These are phyloP conservation scores for Pelochelys cantorii DNA, from an alignment of 2,797 vertebrate species.

Conservation along the genomic window DNA sequence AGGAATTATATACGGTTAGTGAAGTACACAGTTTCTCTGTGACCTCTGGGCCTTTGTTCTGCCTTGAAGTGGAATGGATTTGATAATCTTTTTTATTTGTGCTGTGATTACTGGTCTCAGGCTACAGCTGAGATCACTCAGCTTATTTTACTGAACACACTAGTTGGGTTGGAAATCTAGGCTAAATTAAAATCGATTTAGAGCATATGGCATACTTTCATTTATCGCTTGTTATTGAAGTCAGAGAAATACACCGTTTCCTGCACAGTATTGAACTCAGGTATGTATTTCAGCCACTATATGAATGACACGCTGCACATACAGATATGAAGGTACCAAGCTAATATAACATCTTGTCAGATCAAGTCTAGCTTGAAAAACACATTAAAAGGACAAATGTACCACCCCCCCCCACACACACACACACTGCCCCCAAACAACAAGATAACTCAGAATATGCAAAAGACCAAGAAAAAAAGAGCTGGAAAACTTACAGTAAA, in stretches of 20 bases:
- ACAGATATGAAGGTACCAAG: accelerated
- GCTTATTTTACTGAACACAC: background rate
- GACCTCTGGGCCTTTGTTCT: accelerated
- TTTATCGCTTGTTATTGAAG: background rate
- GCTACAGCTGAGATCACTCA: background rate
- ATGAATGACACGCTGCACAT: background rate
- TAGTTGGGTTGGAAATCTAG: background rate
- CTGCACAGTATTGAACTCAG: background rate
- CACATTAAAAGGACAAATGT: background rate
- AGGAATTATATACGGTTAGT: background rate
- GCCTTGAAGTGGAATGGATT: background rate
- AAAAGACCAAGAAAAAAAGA: background rate
- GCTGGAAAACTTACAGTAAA: accelerated
- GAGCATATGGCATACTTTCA: background rate
- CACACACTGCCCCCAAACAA: background rate
- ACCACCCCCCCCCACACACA: background rate
- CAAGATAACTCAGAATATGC: background rate
- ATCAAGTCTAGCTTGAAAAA: background rate
- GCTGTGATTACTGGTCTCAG: background rate
- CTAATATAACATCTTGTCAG: background rate
- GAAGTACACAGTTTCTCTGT: background rate
- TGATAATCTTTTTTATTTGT: background rate
- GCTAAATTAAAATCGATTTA: background rate
- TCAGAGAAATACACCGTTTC: background rate
- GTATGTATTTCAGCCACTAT: background rate